These are phyloP conservation scores for Tapirus terrestris DNA, from an alignment of 2,113 vertebrate genomes.

Conservation along the genomic window DNA sequence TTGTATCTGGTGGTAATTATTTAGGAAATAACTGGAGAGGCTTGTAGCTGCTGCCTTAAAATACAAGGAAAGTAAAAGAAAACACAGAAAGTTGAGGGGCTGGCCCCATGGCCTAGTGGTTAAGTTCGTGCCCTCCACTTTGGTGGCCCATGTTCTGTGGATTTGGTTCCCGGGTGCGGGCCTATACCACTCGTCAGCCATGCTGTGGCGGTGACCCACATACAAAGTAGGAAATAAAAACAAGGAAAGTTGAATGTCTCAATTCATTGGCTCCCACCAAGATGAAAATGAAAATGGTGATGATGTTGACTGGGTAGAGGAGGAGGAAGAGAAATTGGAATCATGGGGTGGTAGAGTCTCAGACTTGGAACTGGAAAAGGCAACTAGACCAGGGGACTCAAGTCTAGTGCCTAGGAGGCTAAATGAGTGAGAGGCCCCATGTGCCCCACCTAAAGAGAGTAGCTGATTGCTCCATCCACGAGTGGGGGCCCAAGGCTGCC, in stretches of 20 bases:
- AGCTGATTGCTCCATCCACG: background rate
- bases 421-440: background rate
- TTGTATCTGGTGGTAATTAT: background rate
- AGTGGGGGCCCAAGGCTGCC: background rate
- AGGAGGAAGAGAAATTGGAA: background rate
- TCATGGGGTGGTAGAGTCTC: background rate
- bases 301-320: background rate
- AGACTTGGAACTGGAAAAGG: background rate
- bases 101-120: no score
- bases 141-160: no score
- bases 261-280: background rate
- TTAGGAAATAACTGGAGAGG: slow-evolving; percentile 25
- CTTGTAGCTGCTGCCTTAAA: background rate
- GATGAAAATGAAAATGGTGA: background rate
- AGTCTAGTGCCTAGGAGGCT: background rate
- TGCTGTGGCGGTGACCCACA: no score
- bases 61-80: background rate
- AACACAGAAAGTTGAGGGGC: no score
- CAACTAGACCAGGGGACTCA: background rate
- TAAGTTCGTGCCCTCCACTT: no score
- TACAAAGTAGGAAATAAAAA: background rate
- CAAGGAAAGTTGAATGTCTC: background rate
- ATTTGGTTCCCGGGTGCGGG: no score
- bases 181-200: no score
- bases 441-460: no score